Conservation (phyloP, 2,113 vertebrate genomes). For the Cygnus atratus region DNA sequence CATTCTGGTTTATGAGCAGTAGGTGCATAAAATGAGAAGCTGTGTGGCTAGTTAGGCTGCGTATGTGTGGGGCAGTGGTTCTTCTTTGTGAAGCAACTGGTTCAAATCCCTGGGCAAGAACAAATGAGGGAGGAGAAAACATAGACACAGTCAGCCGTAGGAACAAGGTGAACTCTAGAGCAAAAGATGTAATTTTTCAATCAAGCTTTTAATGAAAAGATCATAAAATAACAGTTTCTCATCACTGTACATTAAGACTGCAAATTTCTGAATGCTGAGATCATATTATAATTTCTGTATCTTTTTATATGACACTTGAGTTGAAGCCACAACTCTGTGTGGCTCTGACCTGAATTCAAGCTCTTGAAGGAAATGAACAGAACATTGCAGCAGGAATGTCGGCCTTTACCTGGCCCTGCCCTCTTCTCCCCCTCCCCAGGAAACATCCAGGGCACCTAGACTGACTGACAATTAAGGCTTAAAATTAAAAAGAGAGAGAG, state of each 20-base stretch:
- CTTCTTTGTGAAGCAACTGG: neutral
- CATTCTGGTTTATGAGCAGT: neutral
- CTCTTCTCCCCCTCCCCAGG: constrained; percentile 7
- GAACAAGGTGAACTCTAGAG: constrained; percentile 25
- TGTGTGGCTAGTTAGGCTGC: neutral
- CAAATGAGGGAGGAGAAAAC: neutral
- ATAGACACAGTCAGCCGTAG: neutral
- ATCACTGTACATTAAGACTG: constrained; percentile 99
- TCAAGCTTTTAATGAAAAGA: constrained; percentile 99
- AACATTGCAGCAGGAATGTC: constrained; percentile 78
- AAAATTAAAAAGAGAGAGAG: constrained; percentile 12
- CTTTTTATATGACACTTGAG: constrained; percentile 88
- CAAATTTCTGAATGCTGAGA: constrained; percentile 95
- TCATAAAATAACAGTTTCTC: constrained; percentile 99
- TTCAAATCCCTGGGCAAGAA: neutral
- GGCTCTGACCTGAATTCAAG: constrained; percentile 93
- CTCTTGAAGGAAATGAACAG: constrained; percentile 83
- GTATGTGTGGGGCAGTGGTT: rapidly evolving
- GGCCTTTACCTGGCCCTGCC: constrained; percentile 67
- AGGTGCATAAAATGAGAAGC: neutral
- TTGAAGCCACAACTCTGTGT: constrained; percentile 79
- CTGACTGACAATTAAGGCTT: constrained; percentile 64
- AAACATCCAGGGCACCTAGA: constrained; percentile 67
- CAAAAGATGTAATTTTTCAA: constrained; percentile 80
- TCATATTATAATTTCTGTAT: constrained; percentile 84